A percentile compares a stretch with the other conserved stretches of the same genome.
phyloP scores from a whole-genome alignment of 2,797 vertebrate genomes.

The Tamandua tetradactyla region DNA sequence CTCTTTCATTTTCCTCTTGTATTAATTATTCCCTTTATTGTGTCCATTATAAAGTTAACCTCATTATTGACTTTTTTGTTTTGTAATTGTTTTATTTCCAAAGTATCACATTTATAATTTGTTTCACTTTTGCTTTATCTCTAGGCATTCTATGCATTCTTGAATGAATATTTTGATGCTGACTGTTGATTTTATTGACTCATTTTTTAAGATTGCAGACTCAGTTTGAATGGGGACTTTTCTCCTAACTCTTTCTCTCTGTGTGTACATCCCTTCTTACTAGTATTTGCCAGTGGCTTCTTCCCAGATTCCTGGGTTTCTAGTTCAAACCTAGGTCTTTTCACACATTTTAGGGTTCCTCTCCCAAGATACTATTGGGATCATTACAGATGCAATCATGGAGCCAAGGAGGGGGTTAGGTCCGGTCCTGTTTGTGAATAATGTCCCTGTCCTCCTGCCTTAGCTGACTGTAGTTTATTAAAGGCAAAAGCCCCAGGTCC shows the following conservation, averaged over 20 bases:
- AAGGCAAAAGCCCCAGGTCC: background rate
- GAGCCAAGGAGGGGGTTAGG: background rate
- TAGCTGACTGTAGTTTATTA: background rate
- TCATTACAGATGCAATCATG: background rate
- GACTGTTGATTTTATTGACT: background rate
- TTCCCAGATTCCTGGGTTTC: background rate
- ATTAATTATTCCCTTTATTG: conserved; percentile 20
- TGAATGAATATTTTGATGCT: background rate
- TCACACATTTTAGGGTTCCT: background rate
- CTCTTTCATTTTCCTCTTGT: background rate
- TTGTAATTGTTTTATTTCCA: conserved; percentile 8
- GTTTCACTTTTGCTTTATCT: background rate
- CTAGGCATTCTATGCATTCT: background rate
- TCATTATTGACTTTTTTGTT: background rate
- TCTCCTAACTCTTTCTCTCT: background rate
- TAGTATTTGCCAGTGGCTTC: background rate
- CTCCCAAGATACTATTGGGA: background rate
- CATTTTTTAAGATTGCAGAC: background rate
- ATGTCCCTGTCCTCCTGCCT: background rate
- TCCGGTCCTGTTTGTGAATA: background rate
- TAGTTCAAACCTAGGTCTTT: background rate
- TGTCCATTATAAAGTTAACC: background rate
- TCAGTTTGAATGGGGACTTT: background rate
- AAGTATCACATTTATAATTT: background rate
- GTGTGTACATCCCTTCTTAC: background rate